Evolutionary conservation across 2,113 vertebrate genomes (phyloP), one percentile per base, ranked within the genome.

Genomic region (Lasiurus cinereus): DNA sequence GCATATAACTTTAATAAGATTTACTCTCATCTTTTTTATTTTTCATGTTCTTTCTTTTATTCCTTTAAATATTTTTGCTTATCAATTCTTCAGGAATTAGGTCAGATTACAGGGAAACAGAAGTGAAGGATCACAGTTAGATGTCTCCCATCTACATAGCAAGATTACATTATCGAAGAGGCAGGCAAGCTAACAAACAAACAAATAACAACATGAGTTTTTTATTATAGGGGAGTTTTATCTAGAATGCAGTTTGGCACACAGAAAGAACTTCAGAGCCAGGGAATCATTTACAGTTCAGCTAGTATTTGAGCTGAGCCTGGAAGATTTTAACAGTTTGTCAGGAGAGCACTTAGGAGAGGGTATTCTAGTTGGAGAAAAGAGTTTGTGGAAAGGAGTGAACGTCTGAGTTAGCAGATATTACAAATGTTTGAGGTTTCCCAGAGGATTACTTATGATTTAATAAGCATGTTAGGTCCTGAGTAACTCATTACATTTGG

Each of bases 381-480:
- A 91, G 8, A 66, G 4, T 86, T 91, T 76, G 22, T 48, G 22
- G 83, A 43, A 70, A 84, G 52, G 19, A 82, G 73, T 56, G 48
- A 72, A 66, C 74, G n/a, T 43, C 31, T 76, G 69, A 83, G 50
- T 86, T 86, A 93, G 91, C 83, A 96, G 52, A 94, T 96, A 88
- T 70, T 80, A 70, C 39, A 79, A 91, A 86, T 91, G 76, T 88
- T 78, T 85, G n/a, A 83, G 19, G 83, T 95, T 91, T 76, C 27
- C 48, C 29, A 12, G 29, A 94, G 33, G 19, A 54, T 88, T 66
- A 48, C 50, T 96, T 88, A 33, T n/a, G 46, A 95, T 96, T 90
- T 88, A 48, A 91, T 91, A 94, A 96, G 46, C 48, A 15, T 80
- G 21, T 70, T 94, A 52, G 18, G 50, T 76, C 31, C 48, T 39